Conservation (phyloP, 1,140 invertebrate species). For the Pentalonia nigronervosa region DNA sequence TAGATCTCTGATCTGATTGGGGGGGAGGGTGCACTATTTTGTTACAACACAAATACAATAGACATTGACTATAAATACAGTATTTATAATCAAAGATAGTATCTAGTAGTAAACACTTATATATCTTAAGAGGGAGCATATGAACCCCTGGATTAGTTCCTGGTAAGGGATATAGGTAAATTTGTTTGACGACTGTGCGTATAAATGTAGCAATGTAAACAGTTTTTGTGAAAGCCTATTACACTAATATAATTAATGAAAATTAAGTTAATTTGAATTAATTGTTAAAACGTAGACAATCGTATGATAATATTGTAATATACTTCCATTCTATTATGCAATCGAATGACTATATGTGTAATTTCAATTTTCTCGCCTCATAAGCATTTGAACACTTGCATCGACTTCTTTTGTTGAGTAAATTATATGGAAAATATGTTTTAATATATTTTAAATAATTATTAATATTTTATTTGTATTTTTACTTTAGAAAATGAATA, state of each 20-base stretch:
- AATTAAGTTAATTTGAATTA: background rate
- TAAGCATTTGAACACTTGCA: background rate
- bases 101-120: no score
- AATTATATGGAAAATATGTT: background rate
- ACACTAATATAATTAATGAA: background rate
- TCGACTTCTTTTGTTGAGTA: background rate
- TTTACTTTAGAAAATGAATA: conserved; percentile 50
- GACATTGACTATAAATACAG: no score
- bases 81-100: no score
- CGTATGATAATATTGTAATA: background rate
- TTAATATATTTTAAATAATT: background rate
- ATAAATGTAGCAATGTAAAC: background rate
- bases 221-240: background rate
- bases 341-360: background rate
- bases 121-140: no score
- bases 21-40: no score
- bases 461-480: background rate
- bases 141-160: no score
- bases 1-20: no score
- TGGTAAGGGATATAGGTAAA: background rate
- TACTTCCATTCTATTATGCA: background rate
- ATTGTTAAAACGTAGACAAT: background rate
- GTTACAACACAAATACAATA: no score
- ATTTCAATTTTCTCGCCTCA: background rate
- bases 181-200: background rate